phyloP scores from a whole-genome alignment of 1,140 invertebrate species.

The Anastrepha obliqua region DNA sequence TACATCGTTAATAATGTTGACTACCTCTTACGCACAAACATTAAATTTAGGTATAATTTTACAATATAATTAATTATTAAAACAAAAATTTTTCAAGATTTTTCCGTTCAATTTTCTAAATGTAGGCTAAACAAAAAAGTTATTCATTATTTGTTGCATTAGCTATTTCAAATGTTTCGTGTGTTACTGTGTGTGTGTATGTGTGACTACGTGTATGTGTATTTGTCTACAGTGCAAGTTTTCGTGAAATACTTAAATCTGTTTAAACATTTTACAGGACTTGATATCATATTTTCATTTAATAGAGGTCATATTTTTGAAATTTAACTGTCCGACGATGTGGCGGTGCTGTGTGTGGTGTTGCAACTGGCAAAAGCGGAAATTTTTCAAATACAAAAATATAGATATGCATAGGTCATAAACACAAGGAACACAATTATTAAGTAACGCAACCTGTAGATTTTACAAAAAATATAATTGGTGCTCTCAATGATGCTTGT shows the following conservation, averaged over 20 bases:
- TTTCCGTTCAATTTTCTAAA: constrained; percentile 32
- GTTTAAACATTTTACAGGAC: not conserved
- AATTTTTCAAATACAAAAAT: constrained; percentile 37
- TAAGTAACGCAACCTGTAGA: constrained; percentile 54
- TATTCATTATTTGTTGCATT: constrained; percentile 10
- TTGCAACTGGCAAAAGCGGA: not conserved
- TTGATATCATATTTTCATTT: not conserved
- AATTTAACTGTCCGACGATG: not conserved
- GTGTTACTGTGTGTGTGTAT: not conserved
- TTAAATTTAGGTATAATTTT: constrained; percentile 39
- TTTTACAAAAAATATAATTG: constrained; percentile 52
- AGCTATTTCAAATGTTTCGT: not conserved
- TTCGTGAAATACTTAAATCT: not conserved
- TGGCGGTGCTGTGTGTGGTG: not conserved
- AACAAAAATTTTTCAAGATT: constrained; percentile 7
- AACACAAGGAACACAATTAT: constrained; percentile 49
- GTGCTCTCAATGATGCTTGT: constrained; percentile 20
- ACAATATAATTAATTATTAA: constrained; percentile 18
- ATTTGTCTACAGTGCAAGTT: not conserved
- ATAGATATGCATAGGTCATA: constrained; percentile 45
- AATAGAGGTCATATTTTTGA: not conserved
- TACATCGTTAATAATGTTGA: constrained; percentile 47
- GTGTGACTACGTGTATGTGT: not conserved
- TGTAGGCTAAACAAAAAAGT: constrained; percentile 17
- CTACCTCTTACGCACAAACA: constrained; percentile 39